phyloP scores from a whole-genome alignment of 1,140 invertebrate genomes.

The Nixonia krombeini region DNA sequence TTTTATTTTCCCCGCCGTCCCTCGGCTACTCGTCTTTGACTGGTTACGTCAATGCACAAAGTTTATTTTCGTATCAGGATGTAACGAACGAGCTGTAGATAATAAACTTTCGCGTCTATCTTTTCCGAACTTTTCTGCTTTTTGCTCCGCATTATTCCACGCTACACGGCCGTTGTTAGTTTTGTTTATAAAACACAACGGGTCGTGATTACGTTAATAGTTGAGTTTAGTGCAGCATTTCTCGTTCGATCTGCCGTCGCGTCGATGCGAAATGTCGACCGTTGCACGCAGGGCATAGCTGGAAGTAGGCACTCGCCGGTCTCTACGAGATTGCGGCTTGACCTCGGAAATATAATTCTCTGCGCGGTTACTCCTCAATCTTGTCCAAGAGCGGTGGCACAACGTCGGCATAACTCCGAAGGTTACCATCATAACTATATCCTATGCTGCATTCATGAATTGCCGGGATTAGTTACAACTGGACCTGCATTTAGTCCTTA shows the following conservation, averaged over 20 bases:
- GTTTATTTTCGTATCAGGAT: constrained; percentile 51
- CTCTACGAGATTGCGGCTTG: constrained; percentile 57
- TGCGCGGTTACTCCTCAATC: constrained; percentile 63
- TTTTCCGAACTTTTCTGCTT: constrained; percentile 49
- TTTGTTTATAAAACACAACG: constrained; percentile 47
- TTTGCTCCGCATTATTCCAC: constrained; percentile 36
- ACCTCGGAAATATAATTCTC: constrained; percentile 67
- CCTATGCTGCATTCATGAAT: constrained; percentile 61
- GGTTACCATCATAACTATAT: constrained; percentile 58
- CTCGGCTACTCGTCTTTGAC: constrained; percentile 46
- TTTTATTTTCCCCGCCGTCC: constrained; percentile 55
- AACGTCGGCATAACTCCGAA: constrained; percentile 59
- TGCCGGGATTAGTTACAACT: constrained; percentile 46
- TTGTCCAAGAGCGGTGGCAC: constrained; percentile 60
- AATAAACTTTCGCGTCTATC: constrained; percentile 51
- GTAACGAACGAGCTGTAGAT: constrained; percentile 50
- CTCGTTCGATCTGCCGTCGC: neutral
- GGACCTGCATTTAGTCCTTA: constrained; percentile 28
- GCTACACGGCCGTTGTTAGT: constrained; percentile 38
- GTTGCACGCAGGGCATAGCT: constrained; percentile 14
- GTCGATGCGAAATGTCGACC: too few relatives aligned
- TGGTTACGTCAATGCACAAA: constrained; percentile 51
- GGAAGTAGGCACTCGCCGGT: constrained; percentile 32
- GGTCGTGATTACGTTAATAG: neutral
- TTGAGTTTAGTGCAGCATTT: too few relatives aligned